Percentiles rank a stretch among this genome's conserved stretches.
Evolutionary conservation across 2,888 invertebrate species (phyloP).

Genomic region (Alcis repandata): DNA sequence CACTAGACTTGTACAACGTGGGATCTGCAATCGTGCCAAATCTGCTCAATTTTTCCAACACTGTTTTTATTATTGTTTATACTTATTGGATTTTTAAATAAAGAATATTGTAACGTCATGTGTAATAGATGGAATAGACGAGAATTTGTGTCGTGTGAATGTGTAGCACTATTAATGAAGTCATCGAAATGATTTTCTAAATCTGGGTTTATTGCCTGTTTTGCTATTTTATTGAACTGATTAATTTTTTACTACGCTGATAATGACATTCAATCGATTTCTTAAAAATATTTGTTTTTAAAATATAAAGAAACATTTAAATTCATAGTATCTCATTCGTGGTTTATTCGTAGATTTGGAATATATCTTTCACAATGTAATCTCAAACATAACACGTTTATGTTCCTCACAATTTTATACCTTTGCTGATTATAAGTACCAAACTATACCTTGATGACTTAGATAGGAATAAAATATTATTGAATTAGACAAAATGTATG

Average conservation of each 20-base stretch:
- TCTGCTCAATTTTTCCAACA: conserved; percentile 77
- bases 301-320: neutral
- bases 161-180: conserved; percentile 43
- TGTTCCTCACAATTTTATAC: conserved; percentile 32
- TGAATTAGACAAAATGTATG: conserved; percentile 60
- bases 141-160: conserved; percentile 54
- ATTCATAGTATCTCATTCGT: neutral
- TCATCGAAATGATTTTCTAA: conserved; percentile 46
- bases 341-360: conserved; percentile 4
- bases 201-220: conserved; percentile 38
- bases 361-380: conserved; percentile 13
- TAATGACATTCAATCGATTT: conserved; percentile 34
- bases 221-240: conserved; percentile 24
- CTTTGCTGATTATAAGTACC: conserved; percentile 34
- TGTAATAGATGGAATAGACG: conserved; percentile 54
- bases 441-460: conserved; percentile 42
- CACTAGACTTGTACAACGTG: conserved; percentile 49
- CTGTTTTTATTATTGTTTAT: conserved; percentile 61
- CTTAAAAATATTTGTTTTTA: conserved; percentile 2
- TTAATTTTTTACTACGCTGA: conserved; percentile 3
- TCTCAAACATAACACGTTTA: conserved; percentile 16
- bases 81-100: conserved; percentile 54
- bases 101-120: conserved; percentile 54
- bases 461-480: conserved; percentile 62
- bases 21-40: conserved; percentile 73